A percentile compares a stretch with the other conserved stretches of the same genome.
phyloP scores from a whole-genome alignment of 2,888 invertebrate species.

The Nomada lathburiana region DNA sequence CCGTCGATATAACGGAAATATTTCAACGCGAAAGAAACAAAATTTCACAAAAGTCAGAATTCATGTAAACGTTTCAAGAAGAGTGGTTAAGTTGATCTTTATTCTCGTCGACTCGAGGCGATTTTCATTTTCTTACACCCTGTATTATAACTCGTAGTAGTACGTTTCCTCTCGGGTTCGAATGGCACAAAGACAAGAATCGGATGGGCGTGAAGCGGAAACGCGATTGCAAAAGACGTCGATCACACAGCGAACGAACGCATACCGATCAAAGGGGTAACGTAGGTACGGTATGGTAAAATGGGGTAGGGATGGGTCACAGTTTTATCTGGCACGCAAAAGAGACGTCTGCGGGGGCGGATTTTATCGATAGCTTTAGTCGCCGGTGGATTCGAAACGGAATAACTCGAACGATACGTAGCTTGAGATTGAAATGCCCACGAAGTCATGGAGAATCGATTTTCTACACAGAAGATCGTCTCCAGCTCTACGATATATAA shows the following conservation, averaged over 20 bases:
- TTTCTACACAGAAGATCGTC: conserved; percentile 1
- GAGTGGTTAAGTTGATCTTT: no score
- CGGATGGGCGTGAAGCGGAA: conserved; percentile 42
- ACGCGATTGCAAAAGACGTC: conserved; percentile 53
- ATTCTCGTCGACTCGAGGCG: background rate
- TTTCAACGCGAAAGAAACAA: no score
- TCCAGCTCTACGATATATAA: background rate
- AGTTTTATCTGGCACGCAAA: conserved; percentile 57
- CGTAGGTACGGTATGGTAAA: background rate
- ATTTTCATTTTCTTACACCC: conserved; percentile 11
- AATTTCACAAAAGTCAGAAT: no score
- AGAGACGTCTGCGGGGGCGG: background rate
- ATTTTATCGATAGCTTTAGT: conserved; percentile 40
- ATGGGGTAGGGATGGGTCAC: background rate
- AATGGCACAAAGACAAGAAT: conserved; percentile 21
- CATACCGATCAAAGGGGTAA: conserved; percentile 29
- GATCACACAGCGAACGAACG: conserved; percentile 52
- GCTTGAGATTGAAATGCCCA: conserved; percentile 43
- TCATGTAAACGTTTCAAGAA: no score
- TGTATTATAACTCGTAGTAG: background rate
- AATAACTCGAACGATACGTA: background rate
- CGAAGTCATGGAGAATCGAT: conserved; percentile 15
- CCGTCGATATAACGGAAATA: no score
- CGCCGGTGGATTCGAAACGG: background rate
- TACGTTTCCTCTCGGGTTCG: conserved; percentile 32